Conservation (phyloP, 2,888 invertebrate genomes). For the Cheilosia impressa region DNA sequence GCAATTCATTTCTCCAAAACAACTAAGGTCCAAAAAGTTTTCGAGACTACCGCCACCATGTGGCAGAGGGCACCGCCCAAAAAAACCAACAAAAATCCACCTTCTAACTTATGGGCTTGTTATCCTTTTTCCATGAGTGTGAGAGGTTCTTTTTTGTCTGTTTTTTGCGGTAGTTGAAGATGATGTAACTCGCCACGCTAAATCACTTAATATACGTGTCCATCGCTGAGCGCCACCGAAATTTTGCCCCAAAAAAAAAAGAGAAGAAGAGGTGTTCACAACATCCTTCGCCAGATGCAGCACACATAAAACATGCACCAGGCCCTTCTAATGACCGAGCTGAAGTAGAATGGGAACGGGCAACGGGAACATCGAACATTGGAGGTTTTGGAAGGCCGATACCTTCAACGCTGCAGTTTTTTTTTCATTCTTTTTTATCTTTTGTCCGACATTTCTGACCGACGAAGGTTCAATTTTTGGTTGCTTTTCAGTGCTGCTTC, state of each 20-base stretch:
- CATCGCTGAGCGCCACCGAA: conserved; percentile 68
- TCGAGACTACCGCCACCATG: conserved; percentile 43
- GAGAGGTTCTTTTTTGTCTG: conserved; percentile 36
- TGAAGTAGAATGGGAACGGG: not conserved
- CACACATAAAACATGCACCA: conserved; percentile 52
- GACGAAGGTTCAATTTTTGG: conserved; percentile 48
- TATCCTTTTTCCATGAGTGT: conserved; percentile 70
- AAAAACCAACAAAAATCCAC: conserved; percentile 23
- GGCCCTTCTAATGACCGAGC: conserved; percentile 38
- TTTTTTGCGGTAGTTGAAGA: conserved; percentile 57
- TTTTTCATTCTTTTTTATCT: conserved; percentile 3
- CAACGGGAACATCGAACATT: conserved; percentile 18
- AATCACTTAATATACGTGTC: conserved; percentile 72
- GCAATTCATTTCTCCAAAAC: conserved; percentile 51
- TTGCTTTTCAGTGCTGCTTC: conserved; percentile 54
- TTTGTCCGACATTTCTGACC: conserved; percentile 30
- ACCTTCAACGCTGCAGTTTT: conserved; percentile 29
- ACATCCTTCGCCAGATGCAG: conserved; percentile 67
- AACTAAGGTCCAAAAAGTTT: conserved; percentile 37
- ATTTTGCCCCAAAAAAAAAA: conserved; percentile 13
- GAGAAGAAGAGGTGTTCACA: conserved; percentile 9
- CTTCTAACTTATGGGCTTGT: conserved; percentile 69
- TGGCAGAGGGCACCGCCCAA: conserved; percentile 30
- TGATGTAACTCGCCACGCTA: conserved; percentile 67
- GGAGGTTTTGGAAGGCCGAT: conserved; percentile 58